Percentiles rank a stretch among this genome's conserved stretches.
These are phyloP conservation scores for Xylocopa sonorina DNA, from an alignment of 1,140 invertebrate species.

Conservation along the genomic window DNA sequence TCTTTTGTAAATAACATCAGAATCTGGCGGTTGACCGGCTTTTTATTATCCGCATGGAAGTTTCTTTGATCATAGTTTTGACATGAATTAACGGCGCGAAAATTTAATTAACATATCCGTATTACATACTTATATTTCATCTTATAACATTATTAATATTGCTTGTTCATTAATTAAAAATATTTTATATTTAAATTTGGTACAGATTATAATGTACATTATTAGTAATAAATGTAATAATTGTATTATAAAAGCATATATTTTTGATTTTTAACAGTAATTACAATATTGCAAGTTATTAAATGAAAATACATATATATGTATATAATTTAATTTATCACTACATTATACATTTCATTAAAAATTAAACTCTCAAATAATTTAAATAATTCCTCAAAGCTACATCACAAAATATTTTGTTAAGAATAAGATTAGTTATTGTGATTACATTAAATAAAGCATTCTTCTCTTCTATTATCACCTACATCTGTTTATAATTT, in stretches of 20 bases:
- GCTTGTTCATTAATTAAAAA: background rate
- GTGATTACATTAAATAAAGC: background rate
- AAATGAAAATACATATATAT: no score
- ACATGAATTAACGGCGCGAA: slow-evolving; percentile 20
- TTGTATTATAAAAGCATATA: background rate
- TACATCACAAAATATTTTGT: background rate
- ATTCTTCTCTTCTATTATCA: background rate
- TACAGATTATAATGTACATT: background rate
- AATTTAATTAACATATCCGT: slow-evolving; percentile 25
- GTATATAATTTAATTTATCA: background rate
- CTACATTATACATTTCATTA: background rate
- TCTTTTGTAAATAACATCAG: slow-evolving; percentile 2
- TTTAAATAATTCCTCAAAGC: background rate
- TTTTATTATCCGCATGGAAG: slow-evolving; percentile 24
- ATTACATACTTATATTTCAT: no score
- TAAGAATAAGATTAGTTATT: background rate
- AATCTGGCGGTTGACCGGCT: slow-evolving; percentile 33
- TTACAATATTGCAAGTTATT: background rate
- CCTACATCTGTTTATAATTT: background rate
- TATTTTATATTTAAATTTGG: background rate
- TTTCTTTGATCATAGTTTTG: slow-evolving; percentile 14
- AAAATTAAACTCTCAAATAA: background rate
- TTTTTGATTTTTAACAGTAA: slow-evolving; percentile 4
- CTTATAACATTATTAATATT: background rate
- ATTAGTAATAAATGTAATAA: background rate